Evolutionary conservation across 2,113 vertebrate genomes (phyloP).

Genomic region (Anoura caudifer): DNA sequence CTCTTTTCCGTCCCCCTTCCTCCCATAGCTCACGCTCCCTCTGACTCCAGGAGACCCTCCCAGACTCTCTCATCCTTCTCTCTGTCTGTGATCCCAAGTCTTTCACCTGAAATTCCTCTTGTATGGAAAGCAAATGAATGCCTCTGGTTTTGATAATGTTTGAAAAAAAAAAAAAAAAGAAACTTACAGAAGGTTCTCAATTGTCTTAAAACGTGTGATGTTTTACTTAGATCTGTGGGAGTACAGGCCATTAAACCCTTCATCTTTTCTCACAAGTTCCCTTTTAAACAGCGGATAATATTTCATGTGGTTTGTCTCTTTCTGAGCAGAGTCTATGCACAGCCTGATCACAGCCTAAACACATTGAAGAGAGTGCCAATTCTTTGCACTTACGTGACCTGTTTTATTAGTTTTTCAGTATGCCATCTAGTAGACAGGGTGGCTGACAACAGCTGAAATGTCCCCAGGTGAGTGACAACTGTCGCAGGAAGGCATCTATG

Average conservation of each 20-base stretch:
- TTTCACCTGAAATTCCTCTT: background rate
- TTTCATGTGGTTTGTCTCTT: background rate
- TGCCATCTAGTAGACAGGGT: background rate
- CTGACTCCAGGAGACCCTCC: no score
- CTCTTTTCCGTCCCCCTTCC: background rate
- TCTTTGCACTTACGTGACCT: background rate
- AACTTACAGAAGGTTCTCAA: background rate
- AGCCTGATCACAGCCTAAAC: background rate
- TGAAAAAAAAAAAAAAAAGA: background rate
- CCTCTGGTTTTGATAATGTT: background rate
- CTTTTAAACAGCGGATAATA: no score
- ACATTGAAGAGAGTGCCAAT: background rate
- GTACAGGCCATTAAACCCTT: no score
- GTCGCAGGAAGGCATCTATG: fast-evolving
- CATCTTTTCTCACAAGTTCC: background rate
- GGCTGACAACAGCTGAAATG: fast-evolving
- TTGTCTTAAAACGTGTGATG: background rate
- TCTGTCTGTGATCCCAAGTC: no score
- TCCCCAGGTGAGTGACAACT: background rate
- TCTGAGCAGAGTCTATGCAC: background rate
- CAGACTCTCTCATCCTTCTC: background rate
- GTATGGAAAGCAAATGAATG: background rate
- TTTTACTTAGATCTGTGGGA: background rate
- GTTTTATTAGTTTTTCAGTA: background rate
- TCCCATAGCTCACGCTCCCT: fast-evolving